These are phyloP conservation scores for Tipula vernalis DNA, from an alignment of 2,888 invertebrate genomes.

Conservation along the genomic window DNA sequence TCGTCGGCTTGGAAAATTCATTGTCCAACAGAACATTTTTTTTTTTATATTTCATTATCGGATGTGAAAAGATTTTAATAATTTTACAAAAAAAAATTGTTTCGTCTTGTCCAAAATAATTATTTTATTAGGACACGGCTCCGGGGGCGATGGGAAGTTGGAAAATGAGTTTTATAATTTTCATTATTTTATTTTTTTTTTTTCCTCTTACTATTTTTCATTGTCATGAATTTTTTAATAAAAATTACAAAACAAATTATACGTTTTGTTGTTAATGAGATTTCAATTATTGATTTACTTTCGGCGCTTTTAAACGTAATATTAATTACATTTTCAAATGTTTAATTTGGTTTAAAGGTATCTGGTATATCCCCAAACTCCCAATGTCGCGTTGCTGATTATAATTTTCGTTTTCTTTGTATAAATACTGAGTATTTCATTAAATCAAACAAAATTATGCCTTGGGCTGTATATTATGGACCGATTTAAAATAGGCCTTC, in stretches of 20 bases:
- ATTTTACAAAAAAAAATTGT: neutral
- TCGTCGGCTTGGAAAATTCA: neutral
- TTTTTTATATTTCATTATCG: neutral
- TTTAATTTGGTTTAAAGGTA: neutral
- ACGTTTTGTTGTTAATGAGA: neutral
- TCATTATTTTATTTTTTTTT: neutral
- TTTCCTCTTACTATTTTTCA: neutral
- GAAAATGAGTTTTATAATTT: neutral
- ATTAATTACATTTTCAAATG: neutral
- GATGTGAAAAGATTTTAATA: neutral
- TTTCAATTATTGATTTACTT: neutral
- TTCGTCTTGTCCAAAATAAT: neutral
- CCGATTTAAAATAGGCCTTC: no score
- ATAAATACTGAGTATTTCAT: no score
- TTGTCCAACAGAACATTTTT: neutral
- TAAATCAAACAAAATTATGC: no score
- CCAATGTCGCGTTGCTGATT: no score
- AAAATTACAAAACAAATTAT: neutral
- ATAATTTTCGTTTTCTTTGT: no score
- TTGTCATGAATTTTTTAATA: neutral
- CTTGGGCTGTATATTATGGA: no score
- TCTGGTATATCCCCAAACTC: no score
- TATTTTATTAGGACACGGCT: neutral
- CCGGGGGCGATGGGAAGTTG: neutral
- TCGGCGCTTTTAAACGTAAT: neutral